Base-by-base conservation (phyloP, 2,113 vertebrate genomes). In the Gallinago media region DNA sequence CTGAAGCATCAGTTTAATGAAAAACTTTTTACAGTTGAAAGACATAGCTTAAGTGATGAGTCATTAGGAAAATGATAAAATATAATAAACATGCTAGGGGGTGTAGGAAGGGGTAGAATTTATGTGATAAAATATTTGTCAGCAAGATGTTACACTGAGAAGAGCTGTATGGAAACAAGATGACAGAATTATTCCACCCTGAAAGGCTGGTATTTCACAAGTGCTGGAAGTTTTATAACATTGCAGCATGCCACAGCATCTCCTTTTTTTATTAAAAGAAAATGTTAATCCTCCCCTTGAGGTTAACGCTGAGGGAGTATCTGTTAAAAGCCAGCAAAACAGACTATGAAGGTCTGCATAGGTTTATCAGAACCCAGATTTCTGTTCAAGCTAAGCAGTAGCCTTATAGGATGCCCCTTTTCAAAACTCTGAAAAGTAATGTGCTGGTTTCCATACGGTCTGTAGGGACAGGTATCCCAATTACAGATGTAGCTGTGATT, bases 111-210 rank as follows among this genome's bases (percentile, higher is more conserved):
- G 40, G 38, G 67, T 88, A 62, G 81, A 96, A 92, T 26, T 47
- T 79, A 79, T 50, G 55, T 77, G 67, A 77, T 95, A 71, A 92
- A 94, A 94, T 79, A 71, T 80, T 79, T 96, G 85, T 94, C 92
- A 94, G 85, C 68, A 88, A 58, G 65, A 70, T 93, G 70, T 70
- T 85, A 54, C 40, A 87, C n/a, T 77, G 76, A 91, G 74, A 89
- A 67, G 54, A 89, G 29, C 87, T 88, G 78, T 90, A 47, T 80
- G 78, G 63, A 94, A 96, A 92, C 88, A 96, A 85, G 71, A 76
- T 71, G 94, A 96, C 85, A 90, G 55, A 94, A 89, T 96, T 87
- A 76, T 83, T 95, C 89, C 55, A 25, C 31, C 62, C 84, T 12
- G 7, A 92, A 94, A 93, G 63, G 65, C 85, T 85, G 75, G 46